Base-by-base conservation (phyloP, 1,140 invertebrate genomes). In the Pseudomyrmex sp. region DNA sequence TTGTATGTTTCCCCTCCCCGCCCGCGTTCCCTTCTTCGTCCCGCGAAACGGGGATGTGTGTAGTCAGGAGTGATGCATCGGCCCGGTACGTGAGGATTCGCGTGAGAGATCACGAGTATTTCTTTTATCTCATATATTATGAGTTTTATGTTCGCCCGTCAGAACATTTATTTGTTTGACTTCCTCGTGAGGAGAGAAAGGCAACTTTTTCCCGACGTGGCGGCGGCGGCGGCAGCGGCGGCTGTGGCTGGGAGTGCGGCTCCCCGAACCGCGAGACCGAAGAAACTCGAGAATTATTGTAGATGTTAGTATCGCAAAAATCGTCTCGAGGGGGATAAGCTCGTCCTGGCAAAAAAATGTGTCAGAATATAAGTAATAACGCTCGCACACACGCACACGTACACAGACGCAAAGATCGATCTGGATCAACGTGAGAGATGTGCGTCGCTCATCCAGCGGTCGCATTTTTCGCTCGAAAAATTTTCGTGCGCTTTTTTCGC, bases 101-200 rank as follows among this genome's bases (percentile, higher is more conserved):
- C 87, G 85, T 72, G 87, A 89, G 85, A 89, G 88, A 89, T 89
- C 88, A 83, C 76, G 58, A 85, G 87, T 87, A 87, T 89, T 89
- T 86, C 82, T 84, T 89, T 85, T 89, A 87, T 89, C 88, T 87
- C 87, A 84, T 89, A 89, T 89, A 89, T 89, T 89, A 89, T 83
- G 87, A 89, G 85, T 89, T 89, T 89, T 89, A 89, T 89, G 88
- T 82, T 89, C 87, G 87, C 82, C 87, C 88, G 88, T 87, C 88
- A 80, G 87, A 89, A 86, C 88, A 85, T 89, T 89, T 89, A 89
- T 89, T 89, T 86, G 87, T 89, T 89, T 75, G 84, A 84, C 87
- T 87, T 83, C 50, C 82, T 76, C 26, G 87, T 80, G 35, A 75
- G 85, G 87, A 72, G 66, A 72, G 65, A 88, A 35, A 88, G 69